A percentile compares a stretch with the other conserved stretches of the same genome.
phyloP scores from a whole-genome alignment of 2,888 invertebrate genomes.

The Phortica okadai region DNA sequence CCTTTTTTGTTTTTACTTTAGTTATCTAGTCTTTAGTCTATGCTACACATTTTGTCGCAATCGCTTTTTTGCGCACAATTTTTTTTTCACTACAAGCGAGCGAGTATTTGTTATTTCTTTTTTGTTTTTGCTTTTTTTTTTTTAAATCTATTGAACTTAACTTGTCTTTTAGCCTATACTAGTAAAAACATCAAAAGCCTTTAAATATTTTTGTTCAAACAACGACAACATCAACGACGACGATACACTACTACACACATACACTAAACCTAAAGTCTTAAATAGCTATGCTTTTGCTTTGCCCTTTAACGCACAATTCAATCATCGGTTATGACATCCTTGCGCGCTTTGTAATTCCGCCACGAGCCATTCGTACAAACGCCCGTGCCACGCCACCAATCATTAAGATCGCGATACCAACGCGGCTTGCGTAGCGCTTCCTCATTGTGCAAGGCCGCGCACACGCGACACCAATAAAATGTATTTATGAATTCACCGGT shows the following conservation, averaged over 20 bases:
- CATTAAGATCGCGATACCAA: slow-evolving; percentile 84
- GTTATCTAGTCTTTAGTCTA: slow-evolving; percentile 22
- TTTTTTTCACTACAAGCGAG: slow-evolving; percentile 32
- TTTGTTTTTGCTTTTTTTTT: background rate
- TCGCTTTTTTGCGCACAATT: background rate
- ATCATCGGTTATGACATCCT: slow-evolving; percentile 76
- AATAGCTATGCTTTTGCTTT: background rate
- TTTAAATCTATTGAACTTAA: slow-evolving; percentile 31
- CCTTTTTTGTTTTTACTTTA: slow-evolving; percentile 2
- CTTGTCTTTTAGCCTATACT: slow-evolving; percentile 45
- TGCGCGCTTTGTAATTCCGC: slow-evolving; percentile 78
- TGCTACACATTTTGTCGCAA: background rate
- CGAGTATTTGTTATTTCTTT: background rate
- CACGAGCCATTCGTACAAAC: slow-evolving; percentile 87
- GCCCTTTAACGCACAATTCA: slow-evolving; percentile 46
- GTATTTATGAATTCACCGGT: slow-evolving; percentile 98
- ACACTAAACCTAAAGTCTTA: slow-evolving; percentile 17
- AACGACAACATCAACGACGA: slow-evolving; percentile 49
- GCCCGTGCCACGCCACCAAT: slow-evolving; percentile 93
- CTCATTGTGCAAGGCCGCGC: slow-evolving; percentile 79
- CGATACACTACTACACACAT: slow-evolving; percentile 37
- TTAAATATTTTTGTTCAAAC: slow-evolving; percentile 35
- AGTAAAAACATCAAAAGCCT: slow-evolving; percentile 45
- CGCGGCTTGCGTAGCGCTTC: slow-evolving; percentile 71
- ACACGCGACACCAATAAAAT: slow-evolving; percentile 84